Conservation (phyloP, 2,888 invertebrate genomes). For the Camptogramma bilineatum region DNA sequence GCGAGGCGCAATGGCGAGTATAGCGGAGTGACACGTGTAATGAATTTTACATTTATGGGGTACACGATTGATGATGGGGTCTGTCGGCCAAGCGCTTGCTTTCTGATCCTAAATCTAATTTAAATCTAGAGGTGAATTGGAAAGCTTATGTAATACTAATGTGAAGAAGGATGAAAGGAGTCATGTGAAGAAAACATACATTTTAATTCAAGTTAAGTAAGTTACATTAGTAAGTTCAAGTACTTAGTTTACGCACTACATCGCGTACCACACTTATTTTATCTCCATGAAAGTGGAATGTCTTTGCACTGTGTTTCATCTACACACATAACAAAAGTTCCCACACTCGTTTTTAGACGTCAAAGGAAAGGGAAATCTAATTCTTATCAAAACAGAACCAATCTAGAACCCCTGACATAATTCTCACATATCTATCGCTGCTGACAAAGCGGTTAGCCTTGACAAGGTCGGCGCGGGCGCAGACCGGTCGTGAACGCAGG, state of each 20-base stretch:
- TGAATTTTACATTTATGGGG: slow-evolving; percentile 25
- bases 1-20: slow-evolving; percentile 28
- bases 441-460: slow-evolving; percentile 58
- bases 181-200: neutral
- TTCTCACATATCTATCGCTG: slow-evolving; percentile 25
- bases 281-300: neutral
- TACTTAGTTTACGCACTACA: neutral
- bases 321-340: neutral
- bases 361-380: slow-evolving; percentile 8
- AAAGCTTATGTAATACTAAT: neutral
- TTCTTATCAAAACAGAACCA: slow-evolving; percentile 6
- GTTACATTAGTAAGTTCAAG: too few species aligned
- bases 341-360: neutral
- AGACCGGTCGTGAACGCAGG: slow-evolving; percentile 43
- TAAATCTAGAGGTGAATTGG: slow-evolving; percentile 7
- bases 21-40: slow-evolving; percentile 27
- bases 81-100: neutral
- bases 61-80: slow-evolving; percentile 17
- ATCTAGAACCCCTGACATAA: slow-evolving; percentile 38
- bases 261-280: neutral
- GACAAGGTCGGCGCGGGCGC: slow-evolving; percentile 64
- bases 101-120: slow-evolving; percentile 13
- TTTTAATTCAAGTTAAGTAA: neutral
- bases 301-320: neutral
- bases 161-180: neutral